phyloP scores from a whole-genome alignment of 2,888 invertebrate species.

The Napeogenes sylphis region DNA sequence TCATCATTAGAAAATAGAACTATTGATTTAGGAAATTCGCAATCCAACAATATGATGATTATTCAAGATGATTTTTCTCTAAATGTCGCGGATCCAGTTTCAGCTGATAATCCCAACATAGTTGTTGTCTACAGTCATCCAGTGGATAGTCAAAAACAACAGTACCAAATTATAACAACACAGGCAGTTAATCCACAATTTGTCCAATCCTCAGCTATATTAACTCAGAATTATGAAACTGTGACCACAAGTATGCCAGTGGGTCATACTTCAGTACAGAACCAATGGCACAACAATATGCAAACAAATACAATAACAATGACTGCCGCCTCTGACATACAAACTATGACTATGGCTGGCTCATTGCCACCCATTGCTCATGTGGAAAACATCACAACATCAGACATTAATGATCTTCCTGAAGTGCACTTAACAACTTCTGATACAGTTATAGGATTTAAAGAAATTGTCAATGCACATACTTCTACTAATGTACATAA shows the following conservation, averaged over 20 bases:
- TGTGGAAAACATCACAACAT: constrained; percentile 19
- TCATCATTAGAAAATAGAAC: constrained; percentile 46
- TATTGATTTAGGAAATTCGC: constrained; percentile 69
- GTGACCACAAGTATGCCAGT: constrained; percentile 67
- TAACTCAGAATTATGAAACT: constrained; percentile 66
- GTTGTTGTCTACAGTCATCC: constrained; percentile 81
- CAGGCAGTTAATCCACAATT: constrained; percentile 60
- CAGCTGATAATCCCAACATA: constrained; percentile 77
- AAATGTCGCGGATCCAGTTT: constrained; percentile 70
- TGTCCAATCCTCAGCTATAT: constrained; percentile 61
- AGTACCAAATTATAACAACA: constrained; percentile 69
- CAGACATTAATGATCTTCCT: constrained; percentile 23
- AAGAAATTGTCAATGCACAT: constrained; percentile 12
- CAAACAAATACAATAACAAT: constrained; percentile 36
- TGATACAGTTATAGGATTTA: constrained; percentile 16
- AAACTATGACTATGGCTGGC: constrained; percentile 24
- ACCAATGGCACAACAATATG: constrained; percentile 52
- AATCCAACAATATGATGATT: constrained; percentile 80
- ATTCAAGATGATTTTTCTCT: constrained; percentile 78
- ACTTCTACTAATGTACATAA: constrained; percentile 10
- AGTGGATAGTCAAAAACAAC: constrained; percentile 75
- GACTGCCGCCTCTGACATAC: constrained; percentile 24
- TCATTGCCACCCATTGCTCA: constrained; percentile 22
- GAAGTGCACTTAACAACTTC: constrained; percentile 24
- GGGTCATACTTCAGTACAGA: constrained; percentile 56